These are phyloP conservation scores for Monopis laevigella DNA, from an alignment of 2,888 invertebrate genomes.

Conservation along the genomic window DNA sequence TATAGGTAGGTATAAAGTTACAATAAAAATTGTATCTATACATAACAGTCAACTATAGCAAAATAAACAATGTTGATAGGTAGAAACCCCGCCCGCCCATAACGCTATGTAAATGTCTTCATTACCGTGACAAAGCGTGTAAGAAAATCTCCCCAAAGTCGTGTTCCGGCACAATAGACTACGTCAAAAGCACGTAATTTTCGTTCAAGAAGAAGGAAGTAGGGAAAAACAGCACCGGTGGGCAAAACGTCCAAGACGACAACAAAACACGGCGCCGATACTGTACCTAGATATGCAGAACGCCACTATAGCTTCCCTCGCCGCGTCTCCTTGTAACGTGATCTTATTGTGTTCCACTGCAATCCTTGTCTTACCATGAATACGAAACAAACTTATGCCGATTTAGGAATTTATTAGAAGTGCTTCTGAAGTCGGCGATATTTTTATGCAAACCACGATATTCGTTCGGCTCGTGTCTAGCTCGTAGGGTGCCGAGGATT, in stretches of 20 bases:
- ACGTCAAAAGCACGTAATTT: slow-evolving; percentile 11
- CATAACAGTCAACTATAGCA: neutral
- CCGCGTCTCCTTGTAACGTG: slow-evolving; percentile 48
- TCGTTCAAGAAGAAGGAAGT: slow-evolving; percentile 7
- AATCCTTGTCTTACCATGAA: slow-evolving; percentile 37
- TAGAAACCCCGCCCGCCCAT: too few relatives aligned
- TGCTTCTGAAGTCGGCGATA: slow-evolving; percentile 21
- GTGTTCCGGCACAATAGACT: slow-evolving; percentile 11
- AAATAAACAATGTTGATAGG: neutral
- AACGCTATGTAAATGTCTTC: too few relatives aligned
- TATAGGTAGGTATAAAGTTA: too few relatives aligned
- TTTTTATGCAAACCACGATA: slow-evolving; percentile 37
- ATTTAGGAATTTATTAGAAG: slow-evolving; percentile 62
- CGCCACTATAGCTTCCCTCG: slow-evolving; percentile 27
- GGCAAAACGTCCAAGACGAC: slow-evolving; percentile 36
- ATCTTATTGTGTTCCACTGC: slow-evolving; percentile 59
- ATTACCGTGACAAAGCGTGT: neutral
- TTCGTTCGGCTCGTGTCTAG: too few relatives aligned
- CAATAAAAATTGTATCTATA: too few relatives aligned
- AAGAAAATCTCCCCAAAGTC: slow-evolving; percentile 4
- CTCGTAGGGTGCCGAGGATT: too few relatives aligned
- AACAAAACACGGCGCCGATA: slow-evolving; percentile 31
- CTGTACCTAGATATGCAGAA: slow-evolving; percentile 56
- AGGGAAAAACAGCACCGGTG: slow-evolving; percentile 31
- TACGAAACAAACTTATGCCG: slow-evolving; percentile 58